Evolutionary conservation across 2,113 vertebrate species (phyloP).

Genomic region (Crypturellus undulatus): DNA sequence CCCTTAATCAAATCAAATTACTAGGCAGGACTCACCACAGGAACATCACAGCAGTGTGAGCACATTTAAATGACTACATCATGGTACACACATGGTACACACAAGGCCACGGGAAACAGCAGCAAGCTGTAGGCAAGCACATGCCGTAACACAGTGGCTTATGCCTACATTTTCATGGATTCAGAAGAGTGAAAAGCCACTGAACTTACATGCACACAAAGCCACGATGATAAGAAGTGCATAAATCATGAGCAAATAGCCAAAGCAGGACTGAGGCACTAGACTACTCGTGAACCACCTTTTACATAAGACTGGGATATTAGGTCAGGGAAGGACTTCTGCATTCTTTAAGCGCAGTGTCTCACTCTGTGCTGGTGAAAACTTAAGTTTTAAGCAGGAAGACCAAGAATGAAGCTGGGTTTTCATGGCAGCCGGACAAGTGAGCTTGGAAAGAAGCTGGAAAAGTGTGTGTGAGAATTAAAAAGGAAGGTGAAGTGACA

Average conservation of each 20-base stretch:
- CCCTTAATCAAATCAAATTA: constrained; percentile 76
- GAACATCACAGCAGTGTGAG: constrained; percentile 51
- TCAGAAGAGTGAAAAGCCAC: constrained; percentile 32
- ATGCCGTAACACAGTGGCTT: neutral
- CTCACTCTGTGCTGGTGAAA: neutral
- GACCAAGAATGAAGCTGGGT: neutral
- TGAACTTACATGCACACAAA: constrained; percentile 2
- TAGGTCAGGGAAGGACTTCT: neutral
- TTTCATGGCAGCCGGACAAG: neutral
- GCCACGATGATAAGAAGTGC: neutral
- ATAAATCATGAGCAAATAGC: neutral
- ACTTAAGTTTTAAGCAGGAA: neutral
- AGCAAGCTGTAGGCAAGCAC: constrained; percentile 18
- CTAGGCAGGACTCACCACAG: constrained; percentile 32
- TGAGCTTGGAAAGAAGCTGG: neutral
- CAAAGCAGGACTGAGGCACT: neutral
- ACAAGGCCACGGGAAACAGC: constrained; percentile 63
- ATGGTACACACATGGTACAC: constrained; percentile 13
- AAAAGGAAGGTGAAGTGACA: neutral
- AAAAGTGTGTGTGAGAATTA: neutral
- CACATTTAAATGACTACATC: constrained; percentile 56
- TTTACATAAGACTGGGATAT: neutral
- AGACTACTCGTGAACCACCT: neutral
- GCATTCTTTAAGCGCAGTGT: neutral
- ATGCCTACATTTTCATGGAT: neutral